These are phyloP conservation scores for Turdus rufiventris DNA, from an alignment of 2,113 vertebrate species.

Conservation along the genomic window DNA sequence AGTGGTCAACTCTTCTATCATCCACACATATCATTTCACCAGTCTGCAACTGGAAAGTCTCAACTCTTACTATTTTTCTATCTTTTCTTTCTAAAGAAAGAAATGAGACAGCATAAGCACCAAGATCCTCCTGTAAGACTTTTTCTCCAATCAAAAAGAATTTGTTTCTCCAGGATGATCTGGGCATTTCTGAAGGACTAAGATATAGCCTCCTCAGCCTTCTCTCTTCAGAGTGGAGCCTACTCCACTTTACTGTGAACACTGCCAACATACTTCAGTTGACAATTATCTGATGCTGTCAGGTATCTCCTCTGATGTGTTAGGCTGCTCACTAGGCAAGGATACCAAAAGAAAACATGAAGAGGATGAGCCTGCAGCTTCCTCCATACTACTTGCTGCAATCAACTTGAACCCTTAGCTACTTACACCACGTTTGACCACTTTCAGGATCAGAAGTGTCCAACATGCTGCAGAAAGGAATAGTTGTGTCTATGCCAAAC, in stretches of 20 bases:
- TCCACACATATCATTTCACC: not conserved
- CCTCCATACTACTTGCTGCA: not conserved
- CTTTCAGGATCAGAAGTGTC: not conserved
- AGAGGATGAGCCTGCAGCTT: not conserved
- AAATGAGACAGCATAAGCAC: not conserved
- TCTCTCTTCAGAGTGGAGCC: not conserved
- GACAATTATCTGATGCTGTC: not conserved
- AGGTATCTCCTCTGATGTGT: not conserved
- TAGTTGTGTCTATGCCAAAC: not conserved
- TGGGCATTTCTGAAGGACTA: not conserved
- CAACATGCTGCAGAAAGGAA: not conserved
- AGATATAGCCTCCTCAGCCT: not conserved
- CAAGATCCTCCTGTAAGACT: not conserved
- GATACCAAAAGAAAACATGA: not conserved
- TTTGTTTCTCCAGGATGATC: not conserved
- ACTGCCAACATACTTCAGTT: not conserved
- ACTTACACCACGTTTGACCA: not conserved
- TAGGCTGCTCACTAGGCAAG: not conserved
- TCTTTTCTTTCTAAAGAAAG: not conserved
- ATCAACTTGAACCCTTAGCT: not conserved
- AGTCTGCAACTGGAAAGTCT: not conserved
- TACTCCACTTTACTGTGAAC: not conserved
- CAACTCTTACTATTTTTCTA: not conserved
- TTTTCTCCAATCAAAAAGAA: not conserved
- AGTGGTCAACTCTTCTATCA: not conserved